phyloP scores from a whole-genome alignment of 2,113 vertebrate species.

The Rafetus swinhoei region DNA sequence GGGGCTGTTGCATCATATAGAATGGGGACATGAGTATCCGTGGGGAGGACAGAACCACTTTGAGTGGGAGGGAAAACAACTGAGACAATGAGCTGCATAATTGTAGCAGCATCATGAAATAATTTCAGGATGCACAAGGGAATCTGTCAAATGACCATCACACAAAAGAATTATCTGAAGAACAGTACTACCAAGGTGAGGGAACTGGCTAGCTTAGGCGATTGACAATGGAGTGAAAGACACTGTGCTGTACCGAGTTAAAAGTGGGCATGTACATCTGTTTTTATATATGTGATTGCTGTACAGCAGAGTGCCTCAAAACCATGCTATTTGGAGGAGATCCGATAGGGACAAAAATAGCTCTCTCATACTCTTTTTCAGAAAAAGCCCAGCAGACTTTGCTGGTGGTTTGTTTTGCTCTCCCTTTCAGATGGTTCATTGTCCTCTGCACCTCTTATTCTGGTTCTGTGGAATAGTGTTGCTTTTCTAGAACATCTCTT shows the following conservation, averaged over 20 bases:
- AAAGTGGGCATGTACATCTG: not conserved
- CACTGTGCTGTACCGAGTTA: not conserved
- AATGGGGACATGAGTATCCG: not conserved
- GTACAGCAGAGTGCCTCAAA: not conserved
- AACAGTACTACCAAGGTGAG: slow-evolving; percentile 33
- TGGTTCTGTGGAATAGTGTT: not conserved
- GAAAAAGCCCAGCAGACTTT: not conserved
- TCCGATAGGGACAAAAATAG: not conserved
- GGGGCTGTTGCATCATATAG: not conserved
- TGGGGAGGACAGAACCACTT: slow-evolving; percentile 3
- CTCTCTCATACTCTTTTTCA: not conserved
- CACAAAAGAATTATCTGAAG: slow-evolving; percentile 46
- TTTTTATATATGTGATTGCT: fast-evolving
- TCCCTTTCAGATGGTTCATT: not conserved
- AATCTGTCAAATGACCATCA: slow-evolving; percentile 39
- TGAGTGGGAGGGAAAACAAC: not conserved
- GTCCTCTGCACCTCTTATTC: not conserved
- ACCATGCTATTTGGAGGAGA: not conserved
- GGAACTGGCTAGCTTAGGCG: not conserved
- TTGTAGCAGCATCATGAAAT: slow-evolving; percentile 44
- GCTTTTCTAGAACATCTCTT: not conserved
- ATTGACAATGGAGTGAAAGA: not conserved
- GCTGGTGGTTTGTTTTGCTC: not conserved
- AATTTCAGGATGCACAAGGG: slow-evolving; percentile 36
- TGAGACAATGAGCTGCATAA: slow-evolving; percentile 2